Percentiles rank a stretch among this genome's conserved stretches.
These are phyloP conservation scores for Drosophila auraria DNA, from an alignment of 1,140 invertebrate genomes.

Conservation along the genomic window DNA sequence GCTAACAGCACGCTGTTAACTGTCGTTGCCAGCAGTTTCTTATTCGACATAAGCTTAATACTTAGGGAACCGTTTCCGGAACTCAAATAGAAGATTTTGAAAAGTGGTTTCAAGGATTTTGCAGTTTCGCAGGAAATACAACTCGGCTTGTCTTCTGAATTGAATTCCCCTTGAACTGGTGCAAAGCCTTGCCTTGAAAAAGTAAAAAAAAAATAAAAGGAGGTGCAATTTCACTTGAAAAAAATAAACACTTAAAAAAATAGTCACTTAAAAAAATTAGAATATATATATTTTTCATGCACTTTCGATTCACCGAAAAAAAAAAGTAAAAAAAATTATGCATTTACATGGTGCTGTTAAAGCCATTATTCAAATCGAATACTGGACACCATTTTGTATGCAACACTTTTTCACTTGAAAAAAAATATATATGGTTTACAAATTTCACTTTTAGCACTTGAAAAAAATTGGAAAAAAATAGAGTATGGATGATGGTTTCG, in stretches of 20 bases:
- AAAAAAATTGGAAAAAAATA: conserved; percentile 20
- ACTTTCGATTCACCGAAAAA: conserved; percentile 62
- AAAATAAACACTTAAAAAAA: conserved; percentile 32
- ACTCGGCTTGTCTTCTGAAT: neutral
- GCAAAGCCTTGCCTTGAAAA: conserved; percentile 15
- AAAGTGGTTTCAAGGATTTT: neutral
- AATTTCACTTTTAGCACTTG: conserved; percentile 16
- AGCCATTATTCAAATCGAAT: conserved; percentile 14
- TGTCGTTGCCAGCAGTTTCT: neutral
- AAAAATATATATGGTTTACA: conserved; percentile 20
- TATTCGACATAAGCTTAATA: conserved; percentile 15
- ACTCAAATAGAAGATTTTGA: neutral
- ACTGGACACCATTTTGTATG: conserved; percentile 24
- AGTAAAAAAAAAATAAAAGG: conserved; percentile 29
- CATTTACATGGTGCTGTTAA: conserved; percentile 13
- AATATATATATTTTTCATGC: conserved; percentile 28
- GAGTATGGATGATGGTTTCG: neutral
- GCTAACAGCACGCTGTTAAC: conserved; percentile 13
- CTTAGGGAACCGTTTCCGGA: neutral
- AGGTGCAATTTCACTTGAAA: conserved; percentile 24
- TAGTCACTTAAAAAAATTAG: conserved; percentile 35
- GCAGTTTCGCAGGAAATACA: conserved; percentile 1
- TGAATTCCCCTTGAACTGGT: conserved; percentile 1
- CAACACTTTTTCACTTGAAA: conserved; percentile 48
- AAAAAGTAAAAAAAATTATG: conserved; percentile 50